Conservation (phyloP, 2,888 invertebrate species). For the Drosophila borborema region DNA sequence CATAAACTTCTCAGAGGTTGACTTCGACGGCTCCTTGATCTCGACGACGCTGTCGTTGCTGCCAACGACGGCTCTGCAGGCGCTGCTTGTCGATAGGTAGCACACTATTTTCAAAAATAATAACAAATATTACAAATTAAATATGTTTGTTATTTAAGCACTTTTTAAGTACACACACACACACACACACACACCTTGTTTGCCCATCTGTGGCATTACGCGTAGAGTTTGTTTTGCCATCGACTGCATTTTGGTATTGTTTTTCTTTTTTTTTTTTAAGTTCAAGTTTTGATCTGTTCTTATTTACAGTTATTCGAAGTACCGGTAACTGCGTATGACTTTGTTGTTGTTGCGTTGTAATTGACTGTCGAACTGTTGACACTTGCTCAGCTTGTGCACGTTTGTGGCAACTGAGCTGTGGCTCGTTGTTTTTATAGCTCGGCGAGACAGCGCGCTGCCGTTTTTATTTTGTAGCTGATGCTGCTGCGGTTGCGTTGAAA, state of each 20-base stretch:
- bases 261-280: neutral
- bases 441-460: slow-evolving; percentile 12
- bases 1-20: slow-evolving; percentile 87
- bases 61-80: slow-evolving; percentile 37
- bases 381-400: slow-evolving; percentile 45
- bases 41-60: slow-evolving; percentile 62
- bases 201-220: slow-evolving; percentile 69
- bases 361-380: slow-evolving; percentile 35
- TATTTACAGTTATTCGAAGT: slow-evolving; percentile 17
- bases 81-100: slow-evolving; percentile 70
- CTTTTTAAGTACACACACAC: slow-evolving; percentile 23
- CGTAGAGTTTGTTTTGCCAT: slow-evolving; percentile 74
- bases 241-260: slow-evolving; percentile 59
- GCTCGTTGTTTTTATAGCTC: slow-evolving; percentile 44
- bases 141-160: neutral
- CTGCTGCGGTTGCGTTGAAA: slow-evolving; percentile 45
- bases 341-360: slow-evolving; percentile 16
- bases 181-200: slow-evolving; percentile 72
- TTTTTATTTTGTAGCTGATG: slow-evolving; percentile 25
- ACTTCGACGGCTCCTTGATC: slow-evolving; percentile 66
- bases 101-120: slow-evolving; percentile 45
- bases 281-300: slow-evolving; percentile 21
- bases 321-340: slow-evolving; percentile 36
- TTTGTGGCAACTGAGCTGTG: slow-evolving; percentile 38
- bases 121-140: slow-evolving; percentile 1